Evolutionary conservation across 1,140 invertebrate genomes (phyloP).

Genomic region (Bombus affinis): DNA sequence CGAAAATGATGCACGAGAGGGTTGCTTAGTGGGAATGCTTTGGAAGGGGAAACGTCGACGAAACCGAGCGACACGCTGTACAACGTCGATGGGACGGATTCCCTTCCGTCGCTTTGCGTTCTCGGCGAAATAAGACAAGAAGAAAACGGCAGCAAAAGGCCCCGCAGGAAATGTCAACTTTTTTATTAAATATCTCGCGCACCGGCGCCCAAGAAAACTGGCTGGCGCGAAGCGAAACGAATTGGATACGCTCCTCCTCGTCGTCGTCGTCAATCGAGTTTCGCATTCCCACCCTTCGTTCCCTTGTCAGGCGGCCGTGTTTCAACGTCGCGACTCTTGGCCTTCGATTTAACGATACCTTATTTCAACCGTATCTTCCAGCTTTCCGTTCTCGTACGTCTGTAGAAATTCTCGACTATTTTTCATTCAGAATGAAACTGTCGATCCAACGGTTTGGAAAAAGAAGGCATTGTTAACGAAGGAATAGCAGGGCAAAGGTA

Average conservation of each 20-base stretch:
- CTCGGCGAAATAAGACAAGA: background rate
- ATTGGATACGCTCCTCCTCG: slow-evolving; percentile 38
- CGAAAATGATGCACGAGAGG: background rate
- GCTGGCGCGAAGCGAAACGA: slow-evolving; percentile 39
- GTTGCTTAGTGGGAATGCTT: too few species aligned
- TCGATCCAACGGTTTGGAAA: background rate
- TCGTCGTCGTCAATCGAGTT: slow-evolving; percentile 33
- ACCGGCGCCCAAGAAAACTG: slow-evolving; percentile 35
- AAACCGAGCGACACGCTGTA: background rate
- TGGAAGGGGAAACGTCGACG: background rate
- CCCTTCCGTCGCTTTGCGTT: background rate
- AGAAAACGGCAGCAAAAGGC: slow-evolving; percentile 7
- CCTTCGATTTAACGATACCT: slow-evolving; percentile 34
- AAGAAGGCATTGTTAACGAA: background rate
- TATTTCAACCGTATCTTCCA: background rate
- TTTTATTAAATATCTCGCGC: slow-evolving; percentile 67
- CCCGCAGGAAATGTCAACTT: slow-evolving; percentile 64
- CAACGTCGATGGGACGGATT: background rate
- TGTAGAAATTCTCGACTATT: background rate
- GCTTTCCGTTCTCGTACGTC: background rate
- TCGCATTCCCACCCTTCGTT: background rate
- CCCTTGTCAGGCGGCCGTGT: background rate
- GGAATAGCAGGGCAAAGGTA: background rate
- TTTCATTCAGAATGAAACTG: background rate
- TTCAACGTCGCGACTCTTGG: slow-evolving; percentile 2